Evolutionary conservation across 2,797 vertebrate genomes (phyloP), one percentile per base, ranked within the genome.

Genomic region (Syndactyla subalaris): DNA sequence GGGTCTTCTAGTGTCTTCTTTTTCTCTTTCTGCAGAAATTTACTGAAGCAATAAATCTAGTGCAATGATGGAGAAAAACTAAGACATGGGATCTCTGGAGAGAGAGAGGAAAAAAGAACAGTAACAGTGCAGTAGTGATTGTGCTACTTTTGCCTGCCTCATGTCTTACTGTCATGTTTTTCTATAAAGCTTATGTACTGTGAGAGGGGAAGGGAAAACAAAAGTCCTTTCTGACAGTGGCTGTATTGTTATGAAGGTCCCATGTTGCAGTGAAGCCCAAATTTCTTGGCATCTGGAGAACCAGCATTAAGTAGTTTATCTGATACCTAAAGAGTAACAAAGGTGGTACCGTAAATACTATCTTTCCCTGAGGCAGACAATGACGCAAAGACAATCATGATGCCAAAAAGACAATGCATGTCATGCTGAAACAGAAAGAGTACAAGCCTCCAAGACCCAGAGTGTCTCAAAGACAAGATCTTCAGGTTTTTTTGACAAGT

Each of bases 31-130:
- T 95, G 55, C 88, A 95, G 94, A 97, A 95, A 97, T 95, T 96
- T 97, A 96, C 96, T 97, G 94, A 96, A 98, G 96, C 96, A 97
- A 97, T 98, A 97, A 97, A 97, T 97, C 88, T 96, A 96, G 93
- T 91, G 93, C 85, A 96, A 87, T 97, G 95, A 95, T 89, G 89
- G 95, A 96, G 94, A 96, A 97, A 98, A 98, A 97, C 94, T 96
- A 95, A 98, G 94, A 91, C 91, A 94, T 94, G 87, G 80, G 57
- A 95, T 96, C 95, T 97, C 97, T 92, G 72, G 97, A 96, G 87
- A 93, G 62, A 88, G 78, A 79, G 55, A 90, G 27, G n/a, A 30
- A 86, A 85, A 85, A 71, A 81, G 92, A 97, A 87, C 49, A 74
- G 71, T 81, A 96, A 45, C 36, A 68, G 20, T 80, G 57, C 55